Evolutionary conservation across 1,140 invertebrate genomes (phyloP).

Genomic region (Tetraneura akinire): DNA sequence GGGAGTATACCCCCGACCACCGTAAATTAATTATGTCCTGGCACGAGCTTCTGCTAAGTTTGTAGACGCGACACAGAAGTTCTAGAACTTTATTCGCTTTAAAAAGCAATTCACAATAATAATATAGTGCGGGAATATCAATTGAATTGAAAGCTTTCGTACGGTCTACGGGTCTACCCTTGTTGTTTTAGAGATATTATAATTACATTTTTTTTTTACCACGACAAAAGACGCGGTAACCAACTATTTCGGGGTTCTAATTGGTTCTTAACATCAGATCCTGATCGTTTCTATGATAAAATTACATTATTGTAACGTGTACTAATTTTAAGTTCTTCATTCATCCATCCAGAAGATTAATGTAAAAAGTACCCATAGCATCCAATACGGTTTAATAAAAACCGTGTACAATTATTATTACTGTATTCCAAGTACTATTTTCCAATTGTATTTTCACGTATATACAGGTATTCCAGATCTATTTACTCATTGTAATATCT

Average conservation of each 20-base stretch:
- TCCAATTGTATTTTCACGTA: too few relatives aligned
- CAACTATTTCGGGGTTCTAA: too few relatives aligned
- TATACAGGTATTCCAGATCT: too few relatives aligned
- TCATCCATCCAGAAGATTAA: conserved; percentile 21
- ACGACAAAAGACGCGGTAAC: too few relatives aligned
- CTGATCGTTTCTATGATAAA: too few relatives aligned
- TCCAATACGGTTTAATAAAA: too few relatives aligned
- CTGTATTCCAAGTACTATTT: too few relatives aligned
- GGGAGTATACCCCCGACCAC: conserved; percentile 3
- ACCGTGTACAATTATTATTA: too few relatives aligned
- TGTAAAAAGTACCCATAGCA: too few relatives aligned
- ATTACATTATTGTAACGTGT: background rate
- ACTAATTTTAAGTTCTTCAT: background rate
- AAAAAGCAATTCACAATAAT: conserved; percentile 17
- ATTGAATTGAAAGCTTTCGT: conserved; percentile 21
- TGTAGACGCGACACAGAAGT: conserved; percentile 42
- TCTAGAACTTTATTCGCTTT: conserved; percentile 38
- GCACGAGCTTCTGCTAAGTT: conserved; percentile 42
- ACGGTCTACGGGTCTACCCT: background rate
- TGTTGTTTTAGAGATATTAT: background rate
- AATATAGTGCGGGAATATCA: conserved; percentile 1
- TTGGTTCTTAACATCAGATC: too few relatives aligned
- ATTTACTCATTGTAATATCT: too few relatives aligned
- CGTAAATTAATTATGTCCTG: conserved; percentile 46
- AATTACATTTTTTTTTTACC: background rate